phyloP scores from a whole-genome alignment of 1,140 invertebrate species.

The Marisa cornuarietis region DNA sequence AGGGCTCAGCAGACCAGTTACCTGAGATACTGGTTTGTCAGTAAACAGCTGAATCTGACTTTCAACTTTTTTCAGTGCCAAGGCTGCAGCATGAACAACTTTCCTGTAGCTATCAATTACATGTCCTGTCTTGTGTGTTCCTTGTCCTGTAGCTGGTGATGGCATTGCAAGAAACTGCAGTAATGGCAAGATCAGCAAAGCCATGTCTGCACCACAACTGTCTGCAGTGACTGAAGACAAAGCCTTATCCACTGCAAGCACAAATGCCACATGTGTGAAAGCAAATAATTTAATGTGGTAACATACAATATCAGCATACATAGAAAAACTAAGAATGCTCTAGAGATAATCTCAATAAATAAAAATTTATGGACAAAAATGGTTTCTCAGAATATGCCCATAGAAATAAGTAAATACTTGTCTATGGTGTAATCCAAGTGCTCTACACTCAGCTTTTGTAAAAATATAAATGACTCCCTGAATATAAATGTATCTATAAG shows the following conservation, averaged over 20 bases:
- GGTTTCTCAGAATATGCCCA: too few relatives aligned
- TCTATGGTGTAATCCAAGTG: too few relatives aligned
- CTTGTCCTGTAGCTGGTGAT: neutral
- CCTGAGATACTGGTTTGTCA: too few relatives aligned
- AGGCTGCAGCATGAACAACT: neutral
- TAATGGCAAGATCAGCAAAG: conserved; percentile 27
- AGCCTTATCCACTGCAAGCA: conserved; percentile 11
- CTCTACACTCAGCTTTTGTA: too few relatives aligned
- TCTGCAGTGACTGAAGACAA: neutral
- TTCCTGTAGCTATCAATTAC: neutral
- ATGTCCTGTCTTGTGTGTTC: neutral
- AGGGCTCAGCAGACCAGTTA: too few relatives aligned
- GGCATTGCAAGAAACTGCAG: conserved; percentile 32
- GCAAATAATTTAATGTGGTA: neutral
- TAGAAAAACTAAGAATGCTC: neutral
- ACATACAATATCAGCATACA: neutral
- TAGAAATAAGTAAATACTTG: too few relatives aligned
- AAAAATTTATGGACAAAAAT: neutral
- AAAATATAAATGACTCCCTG: too few relatives aligned
- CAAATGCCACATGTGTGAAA: neutral
- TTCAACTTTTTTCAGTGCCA: neutral
- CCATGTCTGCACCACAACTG: neutral
- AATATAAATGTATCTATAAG: too few relatives aligned
- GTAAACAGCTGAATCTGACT: neutral
- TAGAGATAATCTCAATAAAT: neutral